Base-by-base conservation (phyloP, 1,140 invertebrate genomes). In the Bombus consobrinus region DNA sequence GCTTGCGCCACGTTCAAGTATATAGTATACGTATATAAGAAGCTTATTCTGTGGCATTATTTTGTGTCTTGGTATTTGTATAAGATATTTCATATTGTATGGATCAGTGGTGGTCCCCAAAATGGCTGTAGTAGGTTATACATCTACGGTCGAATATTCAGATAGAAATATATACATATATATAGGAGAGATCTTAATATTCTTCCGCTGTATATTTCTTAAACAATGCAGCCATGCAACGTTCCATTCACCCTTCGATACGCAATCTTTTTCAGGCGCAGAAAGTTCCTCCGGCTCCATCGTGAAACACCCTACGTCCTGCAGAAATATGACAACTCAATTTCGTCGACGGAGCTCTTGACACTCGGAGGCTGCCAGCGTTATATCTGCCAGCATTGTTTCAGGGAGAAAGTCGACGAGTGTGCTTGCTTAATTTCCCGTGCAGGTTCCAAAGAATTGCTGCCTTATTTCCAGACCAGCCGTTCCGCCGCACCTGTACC, bases 401-500 rank as follows among this genome's bases (percentile, higher is more conserved):
- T 13, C 73, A 15, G 15, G 25, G 8, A 66, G 76, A 79, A 72
- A 84, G 9, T 59, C 57, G 3, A 15, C 57, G 3, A 15, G 3
- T 1, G 18, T 2, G 41, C 37, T 41, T 28, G 83, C 57, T 73
- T 72, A 85, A 85, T 80, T 85, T 73, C 64, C 83, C 53, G 39
- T 22, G 53, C 41, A 62, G 18, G 28, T 39, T 39, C 25, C 57
- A 34, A 43, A 47, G 71, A 37, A 39, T 75, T 53, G 32, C 64
- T n/a, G 6, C 43, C 74, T 83, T 25, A 32, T 76, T 83, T 76
- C 81, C 81, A 39, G 71, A 28, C n/a, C 32, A 12, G 8, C 41
- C 39, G 68, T 86, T 66, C 12, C 25, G 69, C n/a, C 37, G 41
- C 81, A 87, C 81, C 81, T 82, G 80, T 43, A 83, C 43, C 66